These are phyloP conservation scores for Meda fulgida DNA, from an alignment of 2,797 vertebrate genomes.

Conservation along the genomic window DNA sequence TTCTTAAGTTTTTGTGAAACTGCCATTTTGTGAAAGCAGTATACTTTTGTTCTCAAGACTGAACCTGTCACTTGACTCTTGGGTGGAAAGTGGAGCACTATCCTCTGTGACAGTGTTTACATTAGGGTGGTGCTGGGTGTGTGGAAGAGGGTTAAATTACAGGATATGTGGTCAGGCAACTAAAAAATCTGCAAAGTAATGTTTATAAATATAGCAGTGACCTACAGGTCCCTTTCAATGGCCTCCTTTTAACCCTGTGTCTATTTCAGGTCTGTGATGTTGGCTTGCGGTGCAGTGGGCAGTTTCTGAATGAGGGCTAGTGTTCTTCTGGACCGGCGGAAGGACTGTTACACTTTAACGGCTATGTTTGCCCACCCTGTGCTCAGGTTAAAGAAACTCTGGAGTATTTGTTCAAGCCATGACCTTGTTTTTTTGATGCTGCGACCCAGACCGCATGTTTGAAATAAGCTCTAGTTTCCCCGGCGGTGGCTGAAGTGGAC, in stretches of 20 bases:
- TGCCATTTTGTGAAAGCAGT: slow-evolving; percentile 17
- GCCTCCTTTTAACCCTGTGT: slow-evolving; percentile 61
- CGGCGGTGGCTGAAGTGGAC: slow-evolving; percentile 34
- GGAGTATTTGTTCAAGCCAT: slow-evolving; percentile 52
- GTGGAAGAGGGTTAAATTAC: slow-evolving; percentile 58
- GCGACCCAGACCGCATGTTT: slow-evolving; percentile 52
- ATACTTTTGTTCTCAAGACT: slow-evolving; percentile 13
- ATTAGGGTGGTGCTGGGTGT: slow-evolving; percentile 52
- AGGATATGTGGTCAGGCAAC: slow-evolving; percentile 64
- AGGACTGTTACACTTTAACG: slow-evolving; percentile 41
- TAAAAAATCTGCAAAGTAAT: slow-evolving; percentile 66
- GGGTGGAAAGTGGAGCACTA: slow-evolving; percentile 30
- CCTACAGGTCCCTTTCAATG: slow-evolving; percentile 60
- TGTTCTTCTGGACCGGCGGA: slow-evolving; percentile 54
- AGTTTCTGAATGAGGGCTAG: slow-evolving; percentile 55
- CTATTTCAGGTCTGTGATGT: slow-evolving; percentile 56
- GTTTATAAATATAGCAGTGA: slow-evolving; percentile 68
- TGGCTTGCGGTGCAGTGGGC: slow-evolving; percentile 52
- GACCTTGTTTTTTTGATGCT: slow-evolving; percentile 54
- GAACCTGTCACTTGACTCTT: slow-evolving; percentile 40
- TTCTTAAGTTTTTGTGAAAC: no score
- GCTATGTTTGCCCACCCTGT: slow-evolving; percentile 54
- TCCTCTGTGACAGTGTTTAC: slow-evolving; percentile 42
- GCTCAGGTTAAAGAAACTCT: slow-evolving; percentile 58
- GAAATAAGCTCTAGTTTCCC: slow-evolving; percentile 55